Evolutionary conservation across 2,888 invertebrate genomes (phyloP).

Genomic region (Craniophora ligustri): DNA sequence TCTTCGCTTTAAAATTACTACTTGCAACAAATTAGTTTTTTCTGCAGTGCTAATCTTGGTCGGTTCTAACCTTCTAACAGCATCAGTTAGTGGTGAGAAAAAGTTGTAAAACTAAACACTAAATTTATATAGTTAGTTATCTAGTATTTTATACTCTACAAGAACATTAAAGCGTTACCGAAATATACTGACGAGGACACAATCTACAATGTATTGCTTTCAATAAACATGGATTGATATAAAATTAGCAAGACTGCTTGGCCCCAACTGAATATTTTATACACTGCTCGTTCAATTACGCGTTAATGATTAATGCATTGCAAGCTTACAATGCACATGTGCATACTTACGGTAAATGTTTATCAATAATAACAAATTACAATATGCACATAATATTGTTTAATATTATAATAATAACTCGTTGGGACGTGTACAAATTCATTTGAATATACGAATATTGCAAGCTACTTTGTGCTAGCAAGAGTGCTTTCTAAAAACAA

Average conservation of each 20-base stretch:
- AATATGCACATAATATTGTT: too few species aligned
- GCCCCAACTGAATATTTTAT: neutral
- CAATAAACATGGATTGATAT: neutral
- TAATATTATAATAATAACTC: too few species aligned
- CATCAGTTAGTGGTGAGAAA: neutral
- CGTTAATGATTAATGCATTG: too few species aligned
- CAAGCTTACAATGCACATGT: neutral
- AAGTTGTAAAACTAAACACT: neutral
- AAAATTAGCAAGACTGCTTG: conserved; percentile 11
- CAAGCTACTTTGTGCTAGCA: too few species aligned
- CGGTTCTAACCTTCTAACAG: neutral
- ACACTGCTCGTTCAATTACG: neutral
- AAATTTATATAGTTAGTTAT: neutral
- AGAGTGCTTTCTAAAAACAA: too few species aligned
- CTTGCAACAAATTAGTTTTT: neutral
- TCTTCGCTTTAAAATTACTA: neutral
- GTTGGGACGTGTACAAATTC: too few species aligned
- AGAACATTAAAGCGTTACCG: conserved; percentile 4
- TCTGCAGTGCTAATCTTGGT: neutral
- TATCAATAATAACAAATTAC: neutral
- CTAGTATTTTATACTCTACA: neutral
- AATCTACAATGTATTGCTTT: neutral
- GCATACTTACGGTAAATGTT: neutral
- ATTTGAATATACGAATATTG: too few species aligned
- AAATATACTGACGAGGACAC: conserved; percentile 6